Evolutionary conservation across 2,888 invertebrate species (phyloP), one percentile per base, ranked within the genome.

Genomic region (Chirona hameri): DNA sequence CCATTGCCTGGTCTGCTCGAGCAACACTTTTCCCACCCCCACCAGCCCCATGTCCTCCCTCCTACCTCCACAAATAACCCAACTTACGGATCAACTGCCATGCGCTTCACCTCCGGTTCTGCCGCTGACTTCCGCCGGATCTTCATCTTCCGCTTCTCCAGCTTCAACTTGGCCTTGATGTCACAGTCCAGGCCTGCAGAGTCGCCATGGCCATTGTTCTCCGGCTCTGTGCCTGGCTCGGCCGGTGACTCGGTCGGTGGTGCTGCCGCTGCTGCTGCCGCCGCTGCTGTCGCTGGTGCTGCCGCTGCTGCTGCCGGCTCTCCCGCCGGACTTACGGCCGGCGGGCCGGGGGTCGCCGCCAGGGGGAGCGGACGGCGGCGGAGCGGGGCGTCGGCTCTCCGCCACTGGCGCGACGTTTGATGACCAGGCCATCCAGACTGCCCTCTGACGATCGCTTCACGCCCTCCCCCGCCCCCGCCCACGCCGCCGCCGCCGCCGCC

Each of bases 121-220:
- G 39, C 9, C 24, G 18, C 31, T 4, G 72, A 31, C 72, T 31
- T 31, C 31, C 39, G 15, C 39, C 72, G 72, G 15, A 31, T 31
- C 31, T 72, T 72, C 18, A 72, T 31, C 31, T 72, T 72, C 72
- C 72, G 72, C 72, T 72, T 72, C 39, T 72, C 31, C 31, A 72
- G 21, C 31, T 72, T 31, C 39, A 72, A 18, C 31, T 72, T 72
- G 18, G 72, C 72, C 21, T 72, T 72, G 18, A 72, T 72, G 10
- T 72, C 72, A 18, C 31, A 21, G 18, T 29, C 4, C 1, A 3
- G 14, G 29, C 14, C 14, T 2, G 14, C 69, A 9, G 69, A 7
- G 14, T 60, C 60, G 7, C 18, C 24, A 7, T 60, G 21, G 24
- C 69, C 27, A 10, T 27, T 29, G 69, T 69, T 29, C 72, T 21